These are phyloP conservation scores for Bradypodion ventrale DNA, from an alignment of 2,797 vertebrate genomes.

Conservation along the genomic window DNA sequence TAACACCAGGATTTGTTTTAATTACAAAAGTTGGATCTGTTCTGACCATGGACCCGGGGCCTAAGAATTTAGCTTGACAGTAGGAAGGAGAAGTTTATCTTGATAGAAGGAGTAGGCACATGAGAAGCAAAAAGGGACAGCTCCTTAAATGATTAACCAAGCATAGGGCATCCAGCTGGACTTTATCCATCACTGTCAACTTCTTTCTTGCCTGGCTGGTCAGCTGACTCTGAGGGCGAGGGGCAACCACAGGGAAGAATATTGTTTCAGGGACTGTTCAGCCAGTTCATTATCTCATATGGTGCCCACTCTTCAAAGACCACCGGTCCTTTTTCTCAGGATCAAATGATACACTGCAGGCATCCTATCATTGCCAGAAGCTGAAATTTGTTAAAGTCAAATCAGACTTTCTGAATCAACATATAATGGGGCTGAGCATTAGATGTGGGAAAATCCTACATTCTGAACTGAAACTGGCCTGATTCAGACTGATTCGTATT, in stretches of 20 bases:
- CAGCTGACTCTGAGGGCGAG: background rate
- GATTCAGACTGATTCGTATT: too few species aligned
- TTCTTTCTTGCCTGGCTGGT: background rate
- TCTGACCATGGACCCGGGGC: too few species aligned
- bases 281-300: background rate
- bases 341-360: too few species aligned
- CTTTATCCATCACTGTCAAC: conserved; percentile 28
- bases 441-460: too few species aligned
- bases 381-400: too few species aligned
- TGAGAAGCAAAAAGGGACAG: background rate
- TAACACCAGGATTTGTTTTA: conserved; percentile 4
- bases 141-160: conserved; percentile 16
- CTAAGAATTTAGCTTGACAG: background rate
- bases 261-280: background rate
- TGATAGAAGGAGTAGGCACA: background rate
- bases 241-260: background rate
- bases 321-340: background rate
- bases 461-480: too few species aligned
- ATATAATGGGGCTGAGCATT: too few species aligned
- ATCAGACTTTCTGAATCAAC: too few species aligned
- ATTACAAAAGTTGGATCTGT: background rate
- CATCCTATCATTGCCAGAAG: too few species aligned
- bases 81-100: background rate
- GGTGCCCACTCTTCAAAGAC: too few species aligned
- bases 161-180: conserved; percentile 19